Percentiles rank a stretch among this genome's conserved stretches.
Evolutionary conservation across 2,113 vertebrate genomes (phyloP).

Genomic region (Alces alces): DNA sequence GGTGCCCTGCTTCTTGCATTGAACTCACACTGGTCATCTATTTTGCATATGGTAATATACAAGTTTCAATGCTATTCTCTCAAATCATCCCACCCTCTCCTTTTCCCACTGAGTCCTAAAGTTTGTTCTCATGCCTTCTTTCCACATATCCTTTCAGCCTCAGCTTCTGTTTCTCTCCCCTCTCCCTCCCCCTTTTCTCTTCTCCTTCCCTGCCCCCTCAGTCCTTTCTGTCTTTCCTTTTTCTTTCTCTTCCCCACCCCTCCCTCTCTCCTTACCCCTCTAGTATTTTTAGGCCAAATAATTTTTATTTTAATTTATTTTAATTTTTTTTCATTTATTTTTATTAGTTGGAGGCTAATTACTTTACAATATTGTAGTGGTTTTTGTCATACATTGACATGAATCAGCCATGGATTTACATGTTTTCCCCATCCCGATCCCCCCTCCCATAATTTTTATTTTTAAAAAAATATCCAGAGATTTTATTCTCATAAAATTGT

Average conservation of each 20-base stretch:
- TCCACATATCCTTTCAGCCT: not conserved
- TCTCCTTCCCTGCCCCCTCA: not conserved
- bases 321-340: too few species aligned
- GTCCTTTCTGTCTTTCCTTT: not conserved
- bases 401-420: too few species aligned
- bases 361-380: too few species aligned
- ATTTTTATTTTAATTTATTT: not conserved
- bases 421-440: too few species aligned
- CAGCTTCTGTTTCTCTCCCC: not conserved
- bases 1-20: not conserved
- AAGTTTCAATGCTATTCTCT: not conserved
- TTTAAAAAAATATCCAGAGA: not conserved
- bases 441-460: not conserved
- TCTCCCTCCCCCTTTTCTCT: not conserved
- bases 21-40: not conserved
- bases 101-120: not conserved
- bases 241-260: too few species aligned
- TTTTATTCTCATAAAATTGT: not conserved
- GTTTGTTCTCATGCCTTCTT: not conserved
- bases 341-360: too few species aligned
- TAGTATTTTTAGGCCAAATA: slow-evolving; percentile 2
- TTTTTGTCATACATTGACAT: too few species aligned
- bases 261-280: too few species aligned
- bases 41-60: not conserved
- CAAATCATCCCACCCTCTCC: not conserved